Base-by-base conservation (phyloP, 2,113 vertebrate genomes). In the Lucifuga dentata region DNA sequence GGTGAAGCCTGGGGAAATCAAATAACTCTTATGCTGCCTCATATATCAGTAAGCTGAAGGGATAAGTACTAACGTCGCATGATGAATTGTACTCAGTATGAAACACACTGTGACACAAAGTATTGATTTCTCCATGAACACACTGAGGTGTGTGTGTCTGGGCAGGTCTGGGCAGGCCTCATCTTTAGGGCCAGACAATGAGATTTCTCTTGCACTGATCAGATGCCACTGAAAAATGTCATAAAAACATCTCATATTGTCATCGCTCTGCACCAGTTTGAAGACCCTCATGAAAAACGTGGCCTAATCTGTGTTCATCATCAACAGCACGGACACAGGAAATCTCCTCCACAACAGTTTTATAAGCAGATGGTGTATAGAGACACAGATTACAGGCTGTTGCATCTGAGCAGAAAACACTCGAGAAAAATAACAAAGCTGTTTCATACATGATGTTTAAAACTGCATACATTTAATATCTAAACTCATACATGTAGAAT, bases 1-100 rank as follows among this genome's bases (percentile, higher is more conserved):
- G 8, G 46, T 13, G 62, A 80, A 57, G 58, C 80, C 58, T 13
- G 52, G 79, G 83, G 79, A 86, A 86, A 88, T 87, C 79, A 85
- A 44, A 52, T 8, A 29, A 36, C 63, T 86, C 59, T 71, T 45
- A 63, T 48, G 32, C 64, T 39, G 10, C 44, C 60, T 79, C 78
- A 55, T 81, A 65, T 41, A 66, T 81, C 77, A 81, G 49, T 20
- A 32, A 10, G 64, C 50, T 46, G 60, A 26, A 59, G 74, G 60
- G 53, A n/a, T 57, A 70, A 73, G 61, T 8, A 68, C 45, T 44
- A 26, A 43, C 24, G 53, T 32, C 11, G 61, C 45, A 43, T 73
- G 73, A 84, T 80, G 81, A 43, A 86, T 62, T 8, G 50, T 38
- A 16, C 53, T 70, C 35, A 2, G 62, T 20, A n/a, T 52, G 63